Evolutionary conservation across 2,888 invertebrate genomes (phyloP).

Genomic region (Heliconius sara): DNA sequence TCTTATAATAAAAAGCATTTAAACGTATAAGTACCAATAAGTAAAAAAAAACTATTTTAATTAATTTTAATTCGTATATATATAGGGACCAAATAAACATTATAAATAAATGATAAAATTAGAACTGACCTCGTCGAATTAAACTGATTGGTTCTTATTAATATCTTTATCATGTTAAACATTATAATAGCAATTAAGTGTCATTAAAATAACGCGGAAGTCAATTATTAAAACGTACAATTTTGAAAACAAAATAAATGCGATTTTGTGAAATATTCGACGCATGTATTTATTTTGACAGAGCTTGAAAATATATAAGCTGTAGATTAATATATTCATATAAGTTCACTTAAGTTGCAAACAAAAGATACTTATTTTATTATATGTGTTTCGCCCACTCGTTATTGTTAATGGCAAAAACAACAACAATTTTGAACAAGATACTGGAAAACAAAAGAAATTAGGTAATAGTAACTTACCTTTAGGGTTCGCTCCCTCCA

Average conservation of each 20-base stretch:
- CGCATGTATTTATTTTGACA: not conserved
- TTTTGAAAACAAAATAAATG: not conserved
- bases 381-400: constrained; percentile 74
- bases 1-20: not conserved
- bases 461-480: constrained; percentile 56
- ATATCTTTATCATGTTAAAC: constrained; percentile 11
- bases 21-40: not conserved
- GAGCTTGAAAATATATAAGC: not conserved
- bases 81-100: constrained; percentile 1
- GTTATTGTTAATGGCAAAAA: constrained; percentile 63
- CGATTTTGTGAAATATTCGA: not conserved
- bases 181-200: constrained; percentile 28
- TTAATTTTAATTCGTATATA: not conserved
- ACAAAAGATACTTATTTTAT: constrained; percentile 71
- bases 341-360: constrained; percentile 50
- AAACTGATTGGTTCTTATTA: not conserved
- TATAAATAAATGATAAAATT: constrained; percentile 1
- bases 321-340: constrained; percentile 2
- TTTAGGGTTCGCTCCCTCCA: constrained; percentile 71
- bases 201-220: constrained; percentile 54
- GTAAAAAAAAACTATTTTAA: not conserved
- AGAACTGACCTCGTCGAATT: constrained; percentile 11
- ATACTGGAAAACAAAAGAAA: not conserved
- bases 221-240: constrained; percentile 45
- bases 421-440: constrained; percentile 51